phyloP scores from a whole-genome alignment of 2,797 vertebrate species.

The Coilia nasus region DNA sequence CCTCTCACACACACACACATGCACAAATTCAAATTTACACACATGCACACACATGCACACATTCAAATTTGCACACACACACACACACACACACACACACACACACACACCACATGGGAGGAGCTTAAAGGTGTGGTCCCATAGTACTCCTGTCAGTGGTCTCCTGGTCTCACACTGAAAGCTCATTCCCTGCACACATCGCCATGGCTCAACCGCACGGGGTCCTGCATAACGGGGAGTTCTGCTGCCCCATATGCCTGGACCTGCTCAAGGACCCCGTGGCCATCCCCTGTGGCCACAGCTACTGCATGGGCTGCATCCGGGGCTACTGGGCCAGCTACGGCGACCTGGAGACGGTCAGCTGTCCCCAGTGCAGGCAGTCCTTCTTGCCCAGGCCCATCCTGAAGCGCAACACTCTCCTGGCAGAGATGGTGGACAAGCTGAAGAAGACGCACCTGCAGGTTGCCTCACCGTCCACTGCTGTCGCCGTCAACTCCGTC shows the following conservation, averaged over 20 bases:
- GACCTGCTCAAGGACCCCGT: constrained; percentile 42
- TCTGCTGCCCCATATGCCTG: constrained; percentile 43
- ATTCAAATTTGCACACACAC: neutral
- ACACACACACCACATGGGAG: neutral
- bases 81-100: constrained; percentile 4
- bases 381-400: constrained; percentile 30
- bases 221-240: constrained; percentile 25
- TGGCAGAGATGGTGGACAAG: constrained; percentile 40
- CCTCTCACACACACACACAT: no score
- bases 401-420: constrained; percentile 39
- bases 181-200: neutral
- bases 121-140: neutral
- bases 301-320: constrained; percentile 43
- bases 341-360: neutral
- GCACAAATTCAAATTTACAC: neutral
- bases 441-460: constrained; percentile 26
- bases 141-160: neutral
- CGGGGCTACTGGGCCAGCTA: constrained; percentile 23
- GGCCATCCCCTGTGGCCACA: constrained; percentile 37
- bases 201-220: constrained; percentile 28
- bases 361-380: constrained; percentile 42
- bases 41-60: neutral
- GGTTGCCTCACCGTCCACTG: neutral
- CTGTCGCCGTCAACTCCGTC: neutral
- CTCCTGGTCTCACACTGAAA: neutral